A percentile compares a stretch with the other conserved stretches of the same genome.
These are phyloP conservation scores for Holcopasites calliopsidis DNA, from an alignment of 1,140 invertebrate species.

Conservation along the genomic window DNA sequence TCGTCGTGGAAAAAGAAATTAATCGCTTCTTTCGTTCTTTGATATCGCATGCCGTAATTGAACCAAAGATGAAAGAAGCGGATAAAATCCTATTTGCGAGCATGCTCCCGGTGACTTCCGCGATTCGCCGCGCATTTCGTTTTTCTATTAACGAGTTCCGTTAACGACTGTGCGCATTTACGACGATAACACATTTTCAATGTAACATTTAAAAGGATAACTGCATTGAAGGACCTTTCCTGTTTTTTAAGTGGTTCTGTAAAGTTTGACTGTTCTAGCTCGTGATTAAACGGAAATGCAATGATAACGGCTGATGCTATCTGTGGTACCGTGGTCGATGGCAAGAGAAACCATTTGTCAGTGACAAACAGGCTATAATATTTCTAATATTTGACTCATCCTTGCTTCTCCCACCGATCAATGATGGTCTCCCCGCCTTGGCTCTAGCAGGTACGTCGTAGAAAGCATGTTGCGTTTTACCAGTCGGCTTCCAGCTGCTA, in stretches of 20 bases:
- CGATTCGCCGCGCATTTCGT: slow-evolving; percentile 10
- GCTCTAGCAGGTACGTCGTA: slow-evolving; percentile 1
- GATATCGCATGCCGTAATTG: not conserved
- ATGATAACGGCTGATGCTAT: too few species aligned
- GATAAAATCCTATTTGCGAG: not conserved
- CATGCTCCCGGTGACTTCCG: not conserved
- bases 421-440: not conserved
- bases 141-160: not conserved
- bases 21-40: not conserved
- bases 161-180: too few species aligned
- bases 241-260: too few species aligned
- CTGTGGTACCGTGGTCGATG: too few species aligned
- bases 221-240: too few species aligned
- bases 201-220: too few species aligned
- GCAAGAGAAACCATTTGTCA: too few species aligned
- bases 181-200: too few species aligned
- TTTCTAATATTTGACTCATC: not conserved
- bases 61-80: not conserved
- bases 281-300: too few species aligned
- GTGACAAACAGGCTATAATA: too few species aligned
- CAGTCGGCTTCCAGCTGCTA: slow-evolving; percentile 41
- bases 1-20: too few species aligned
- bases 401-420: not conserved
- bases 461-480: slow-evolving; percentile 23
- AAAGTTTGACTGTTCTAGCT: too few species aligned